Evolutionary conservation across 2,797 vertebrate genomes (phyloP).

Genomic region (Sarcophilus harrisii): DNA sequence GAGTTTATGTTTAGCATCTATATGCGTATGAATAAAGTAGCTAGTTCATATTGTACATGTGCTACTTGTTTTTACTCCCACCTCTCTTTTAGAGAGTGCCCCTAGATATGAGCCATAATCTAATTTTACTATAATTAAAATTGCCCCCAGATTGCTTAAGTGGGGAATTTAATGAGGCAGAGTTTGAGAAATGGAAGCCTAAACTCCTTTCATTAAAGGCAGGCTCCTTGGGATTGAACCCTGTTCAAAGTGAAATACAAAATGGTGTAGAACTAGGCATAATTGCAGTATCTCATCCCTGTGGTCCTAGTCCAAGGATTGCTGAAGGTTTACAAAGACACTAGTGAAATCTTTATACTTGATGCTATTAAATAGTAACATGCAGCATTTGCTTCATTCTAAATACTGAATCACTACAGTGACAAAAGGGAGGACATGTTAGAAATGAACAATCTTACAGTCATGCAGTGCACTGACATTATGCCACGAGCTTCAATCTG

Average conservation of each 20-base stretch:
- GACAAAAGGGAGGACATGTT: background rate
- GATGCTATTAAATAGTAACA: background rate
- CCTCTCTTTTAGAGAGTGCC: background rate
- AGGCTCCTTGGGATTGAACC: background rate
- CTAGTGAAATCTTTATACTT: background rate
- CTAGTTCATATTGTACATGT: background rate
- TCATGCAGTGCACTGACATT: background rate
- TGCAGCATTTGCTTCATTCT: background rate
- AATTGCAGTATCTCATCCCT: background rate
- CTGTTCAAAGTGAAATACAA: background rate
- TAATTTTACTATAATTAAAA: background rate
- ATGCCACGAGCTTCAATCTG: background rate
- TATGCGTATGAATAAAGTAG: background rate
- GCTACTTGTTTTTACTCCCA: background rate
- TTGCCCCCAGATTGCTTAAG: background rate
- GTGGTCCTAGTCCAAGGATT: background rate
- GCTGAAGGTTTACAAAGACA: background rate
- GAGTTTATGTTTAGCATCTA: background rate
- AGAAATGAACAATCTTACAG: background rate
- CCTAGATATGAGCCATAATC: background rate
- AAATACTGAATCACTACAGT: background rate
- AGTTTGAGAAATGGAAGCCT: background rate
- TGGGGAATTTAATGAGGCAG: background rate
- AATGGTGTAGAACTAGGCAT: background rate
- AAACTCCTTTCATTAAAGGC: background rate